Conservation (phyloP, 64 coral and sea anemone species). For the Dendronephthya gigantea region DNA sequence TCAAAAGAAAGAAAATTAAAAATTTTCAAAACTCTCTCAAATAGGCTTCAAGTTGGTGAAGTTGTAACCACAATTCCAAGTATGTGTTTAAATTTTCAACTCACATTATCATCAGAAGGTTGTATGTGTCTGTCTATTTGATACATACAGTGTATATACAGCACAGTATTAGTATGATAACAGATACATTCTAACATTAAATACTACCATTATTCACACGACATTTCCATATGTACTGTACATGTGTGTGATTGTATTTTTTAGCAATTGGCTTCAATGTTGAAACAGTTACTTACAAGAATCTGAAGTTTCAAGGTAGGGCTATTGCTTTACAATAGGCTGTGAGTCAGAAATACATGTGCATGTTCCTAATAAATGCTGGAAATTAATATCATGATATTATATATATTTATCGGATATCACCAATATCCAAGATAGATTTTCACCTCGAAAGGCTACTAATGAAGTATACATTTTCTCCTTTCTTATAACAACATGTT, state of each 20-base stretch:
- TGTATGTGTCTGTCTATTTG: background rate
- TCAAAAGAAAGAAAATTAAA: too few relatives aligned
- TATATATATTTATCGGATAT: too few relatives aligned
- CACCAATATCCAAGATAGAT: too few relatives aligned
- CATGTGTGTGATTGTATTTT: constrained; percentile 12
- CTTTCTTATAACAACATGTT: background rate
- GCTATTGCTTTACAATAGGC: background rate
- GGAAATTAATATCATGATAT: too few relatives aligned
- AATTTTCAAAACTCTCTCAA: background rate
- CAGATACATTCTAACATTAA: too few relatives aligned
- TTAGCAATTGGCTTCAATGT: constrained; percentile 98
- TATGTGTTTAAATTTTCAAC: constrained; percentile 22
- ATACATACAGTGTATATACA: background rate
- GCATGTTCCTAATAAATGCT: too few relatives aligned
- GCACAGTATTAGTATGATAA: too few relatives aligned
- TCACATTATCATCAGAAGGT: background rate
- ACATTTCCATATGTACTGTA: too few relatives aligned
- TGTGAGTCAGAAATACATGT: too few relatives aligned
- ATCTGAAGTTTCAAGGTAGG: constrained; percentile 95
- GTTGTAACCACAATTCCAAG: constrained; percentile 99
- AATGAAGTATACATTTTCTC: too few relatives aligned
- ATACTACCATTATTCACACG: too few relatives aligned
- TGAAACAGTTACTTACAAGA: constrained; percentile 96
- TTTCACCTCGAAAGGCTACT: too few relatives aligned
- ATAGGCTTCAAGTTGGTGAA: constrained; percentile 96